Conservation (phyloP, 2,888 invertebrate genomes). For the Metallyticus violacea region DNA sequence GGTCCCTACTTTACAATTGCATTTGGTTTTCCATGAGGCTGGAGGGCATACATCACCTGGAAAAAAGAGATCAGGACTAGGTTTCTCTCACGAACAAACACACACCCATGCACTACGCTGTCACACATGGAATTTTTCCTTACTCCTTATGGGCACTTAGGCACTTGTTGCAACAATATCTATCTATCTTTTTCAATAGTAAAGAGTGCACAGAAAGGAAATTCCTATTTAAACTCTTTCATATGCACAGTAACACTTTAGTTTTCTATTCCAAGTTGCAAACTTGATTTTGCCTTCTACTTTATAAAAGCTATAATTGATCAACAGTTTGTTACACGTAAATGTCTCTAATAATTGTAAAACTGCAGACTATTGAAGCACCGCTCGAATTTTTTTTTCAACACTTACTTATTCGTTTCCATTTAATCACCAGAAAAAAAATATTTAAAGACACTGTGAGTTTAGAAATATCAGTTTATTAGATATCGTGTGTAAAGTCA, state of each 20-base stretch:
- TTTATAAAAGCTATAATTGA: neutral
- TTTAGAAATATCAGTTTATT: neutral
- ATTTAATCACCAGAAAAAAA: neutral
- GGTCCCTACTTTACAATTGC: too few species aligned
- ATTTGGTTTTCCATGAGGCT: neutral
- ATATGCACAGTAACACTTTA: neutral
- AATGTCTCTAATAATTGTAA: neutral
- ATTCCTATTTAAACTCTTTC: neutral
- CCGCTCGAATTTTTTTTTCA: neutral
- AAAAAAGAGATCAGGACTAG: neutral
- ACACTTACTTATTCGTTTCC: neutral
- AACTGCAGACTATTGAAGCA: neutral
- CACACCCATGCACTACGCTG: neutral
- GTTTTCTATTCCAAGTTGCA: neutral
- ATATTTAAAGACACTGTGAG: neutral
- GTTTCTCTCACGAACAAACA: neutral
- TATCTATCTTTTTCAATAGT: neutral
- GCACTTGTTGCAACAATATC: neutral
- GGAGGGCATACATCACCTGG: neutral
- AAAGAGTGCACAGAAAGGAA: neutral
- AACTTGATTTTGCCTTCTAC: neutral
- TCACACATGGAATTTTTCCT: neutral
- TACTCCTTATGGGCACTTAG: neutral
- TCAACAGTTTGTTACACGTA: neutral
- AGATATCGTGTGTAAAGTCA: neutral